Evolutionary conservation across 2,113 vertebrate species (phyloP), one percentile per base, ranked within the genome.

Genomic region (Pelodiscus sinensis): DNA sequence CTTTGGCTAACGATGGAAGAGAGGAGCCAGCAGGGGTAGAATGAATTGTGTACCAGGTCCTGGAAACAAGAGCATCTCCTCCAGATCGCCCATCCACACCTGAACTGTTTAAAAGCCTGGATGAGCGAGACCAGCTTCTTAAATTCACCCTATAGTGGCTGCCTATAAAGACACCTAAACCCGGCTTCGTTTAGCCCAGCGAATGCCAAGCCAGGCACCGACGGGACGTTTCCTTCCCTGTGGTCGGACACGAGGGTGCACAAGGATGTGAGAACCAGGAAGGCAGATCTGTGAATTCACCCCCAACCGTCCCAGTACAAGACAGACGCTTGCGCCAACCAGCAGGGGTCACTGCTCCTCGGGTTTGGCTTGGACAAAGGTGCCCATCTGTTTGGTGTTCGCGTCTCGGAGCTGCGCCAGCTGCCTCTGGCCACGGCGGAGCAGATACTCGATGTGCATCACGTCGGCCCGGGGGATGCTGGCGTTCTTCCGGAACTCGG

Each of bases 401-500:
- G 84, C 95, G 12, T 98, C 97, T 87, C 94, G 97, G 12, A 99
- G 97, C 96, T 98, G 98, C 60, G 98, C 98, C 75, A 99, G 98
- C 95, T 99, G 99, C 44, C 99, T 95, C 88, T 98, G 98, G 5
- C 97, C 99, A 13, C 99, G 98, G 2, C 99, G 97, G 95, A 97
- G 97, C 62, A 99, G 96, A 81, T 99, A 99, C 89, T 99, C 99
- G 2, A 99, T 99, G 92, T 98, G 98, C 98, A 99, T 98, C 51
- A 99, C 97, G 35, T 99, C 98, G 2, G 96, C 96, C 96, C 98
- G 98, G 51, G 98, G 98, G 89, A 99, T 98, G 38, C 86, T 35
- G 6, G 98, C 95, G 51, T 99, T 98, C 71, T 96, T 96, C 35
- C 97, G 97, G 96, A 99, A 99, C 94, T 99, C 99, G 4, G 98